Conservation (phyloP, 2,113 vertebrate species). For the Smithornis capensis region DNA sequence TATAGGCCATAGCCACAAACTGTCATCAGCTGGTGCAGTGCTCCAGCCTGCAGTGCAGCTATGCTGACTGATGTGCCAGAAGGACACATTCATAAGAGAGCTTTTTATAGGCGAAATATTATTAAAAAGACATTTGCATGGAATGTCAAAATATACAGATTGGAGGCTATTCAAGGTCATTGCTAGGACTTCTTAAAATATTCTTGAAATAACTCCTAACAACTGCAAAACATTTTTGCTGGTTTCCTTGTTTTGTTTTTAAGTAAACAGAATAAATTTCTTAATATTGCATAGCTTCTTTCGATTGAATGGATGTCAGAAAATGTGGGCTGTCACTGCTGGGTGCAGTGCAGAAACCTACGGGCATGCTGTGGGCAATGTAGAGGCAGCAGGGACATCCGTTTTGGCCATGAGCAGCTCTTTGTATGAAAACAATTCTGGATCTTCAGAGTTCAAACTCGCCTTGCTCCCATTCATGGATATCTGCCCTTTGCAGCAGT, state of each 20-base stretch:
- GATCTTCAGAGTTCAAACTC: not conserved
- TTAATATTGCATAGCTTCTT: conserved; percentile 17
- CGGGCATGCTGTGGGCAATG: not conserved
- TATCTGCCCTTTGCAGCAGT: not conserved
- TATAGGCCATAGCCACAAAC: conserved; percentile 17
- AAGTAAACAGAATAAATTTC: conserved; percentile 17
- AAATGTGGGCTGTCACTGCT: not conserved
- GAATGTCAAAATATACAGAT: conserved; percentile 3
- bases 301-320: not conserved
- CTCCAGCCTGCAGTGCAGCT: not conserved
- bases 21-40: conserved; percentile 19
- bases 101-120: conserved; percentile 47
- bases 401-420: not conserved
- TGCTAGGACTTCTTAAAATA: conserved; percentile 25
- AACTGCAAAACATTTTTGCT: conserved; percentile 41
- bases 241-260: conserved; percentile 27
- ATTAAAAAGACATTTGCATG: conserved; percentile 15
- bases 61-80: not conserved
- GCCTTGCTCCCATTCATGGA: not conserved
- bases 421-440: not conserved
- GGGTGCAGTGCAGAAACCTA: not conserved
- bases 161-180: conserved; percentile 15
- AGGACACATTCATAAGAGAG: not conserved
- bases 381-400: not conserved
- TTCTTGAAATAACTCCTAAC: conserved; percentile 31